These are phyloP conservation scores for Aptenodytes forsteri DNA, from an alignment of 2,113 vertebrate genomes.

Conservation along the genomic window DNA sequence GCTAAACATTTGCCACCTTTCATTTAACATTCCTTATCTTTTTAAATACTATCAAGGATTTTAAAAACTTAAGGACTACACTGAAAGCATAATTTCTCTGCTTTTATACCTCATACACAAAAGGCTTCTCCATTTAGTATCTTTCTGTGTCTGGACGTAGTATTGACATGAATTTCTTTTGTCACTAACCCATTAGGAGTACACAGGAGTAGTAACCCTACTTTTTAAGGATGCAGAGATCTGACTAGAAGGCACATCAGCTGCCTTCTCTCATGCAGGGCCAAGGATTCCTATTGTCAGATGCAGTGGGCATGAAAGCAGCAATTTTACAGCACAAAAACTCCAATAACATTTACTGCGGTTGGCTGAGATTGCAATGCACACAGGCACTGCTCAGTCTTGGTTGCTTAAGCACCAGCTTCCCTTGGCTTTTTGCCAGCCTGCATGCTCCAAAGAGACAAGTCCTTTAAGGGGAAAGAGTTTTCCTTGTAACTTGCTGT, in stretches of 20 bases:
- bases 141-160: constrained; percentile 7
- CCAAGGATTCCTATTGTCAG: constrained; percentile 81
- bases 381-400: constrained; percentile 75
- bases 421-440: constrained; percentile 78
- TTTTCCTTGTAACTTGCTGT: constrained; percentile 77
- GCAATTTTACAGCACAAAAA: constrained; percentile 89
- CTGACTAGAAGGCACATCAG: constrained; percentile 70
- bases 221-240: constrained; percentile 66
- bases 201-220: constrained; percentile 30
- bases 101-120: not conserved
- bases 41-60: not conserved
- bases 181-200: constrained; percentile 62
- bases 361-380: constrained; percentile 79
- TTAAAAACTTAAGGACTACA: not conserved
- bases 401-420: constrained; percentile 81
- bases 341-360: constrained; percentile 83
- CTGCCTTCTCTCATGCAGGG: constrained; percentile 56
- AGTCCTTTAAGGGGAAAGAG: constrained; percentile 74
- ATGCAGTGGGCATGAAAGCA: constrained; percentile 87
- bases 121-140: constrained; percentile 14
- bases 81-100: constrained; percentile 13
- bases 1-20: not conserved
- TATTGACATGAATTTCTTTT: constrained; percentile 57
- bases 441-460: constrained; percentile 70
- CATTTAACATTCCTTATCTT: not conserved